A percentile compares a stretch with the other conserved stretches of the same genome.
These are phyloP conservation scores for Apteryx owenii DNA, from an alignment of 2,113 vertebrate genomes.

Conservation along the genomic window DNA sequence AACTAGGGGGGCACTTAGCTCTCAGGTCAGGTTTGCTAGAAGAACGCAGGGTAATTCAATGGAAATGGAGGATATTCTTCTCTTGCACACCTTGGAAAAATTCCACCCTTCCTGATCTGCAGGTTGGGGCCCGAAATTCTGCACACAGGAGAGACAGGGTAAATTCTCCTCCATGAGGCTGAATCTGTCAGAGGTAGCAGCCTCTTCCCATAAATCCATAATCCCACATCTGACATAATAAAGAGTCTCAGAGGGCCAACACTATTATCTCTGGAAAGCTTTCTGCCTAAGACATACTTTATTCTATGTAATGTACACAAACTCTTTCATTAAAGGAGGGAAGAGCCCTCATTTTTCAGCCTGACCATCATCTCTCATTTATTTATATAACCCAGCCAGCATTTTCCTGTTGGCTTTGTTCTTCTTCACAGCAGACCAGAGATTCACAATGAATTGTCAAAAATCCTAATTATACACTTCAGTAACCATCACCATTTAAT, in stretches of 20 bases:
- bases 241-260: conserved; percentile 54
- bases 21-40: neutral
- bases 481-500: conserved; percentile 61
- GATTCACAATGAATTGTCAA: conserved; percentile 67
- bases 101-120: neutral
- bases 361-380: conserved; percentile 52
- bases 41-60: neutral
- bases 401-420: conserved; percentile 60
- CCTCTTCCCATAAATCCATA: conserved; percentile 51
- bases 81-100: neutral
- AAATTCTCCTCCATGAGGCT: neutral
- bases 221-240: conserved; percentile 64
- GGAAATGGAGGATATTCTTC: neutral
- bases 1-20: neutral
- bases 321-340: conserved; percentile 62
- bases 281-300: conserved; percentile 69
- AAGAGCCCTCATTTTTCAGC: conserved; percentile 44
- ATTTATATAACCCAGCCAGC: conserved; percentile 55
- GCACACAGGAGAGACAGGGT: neutral
- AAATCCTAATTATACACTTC: conserved; percentile 64
- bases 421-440: conserved; percentile 52
- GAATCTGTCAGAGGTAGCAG: neutral
- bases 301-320: conserved; percentile 69
- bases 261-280: conserved; percentile 73
- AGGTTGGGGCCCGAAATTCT: neutral